Base-by-base conservation (phyloP, 30 jellyfish, hydroid and myxozoan genomes). In the Turritopsis dohrnii region DNA sequence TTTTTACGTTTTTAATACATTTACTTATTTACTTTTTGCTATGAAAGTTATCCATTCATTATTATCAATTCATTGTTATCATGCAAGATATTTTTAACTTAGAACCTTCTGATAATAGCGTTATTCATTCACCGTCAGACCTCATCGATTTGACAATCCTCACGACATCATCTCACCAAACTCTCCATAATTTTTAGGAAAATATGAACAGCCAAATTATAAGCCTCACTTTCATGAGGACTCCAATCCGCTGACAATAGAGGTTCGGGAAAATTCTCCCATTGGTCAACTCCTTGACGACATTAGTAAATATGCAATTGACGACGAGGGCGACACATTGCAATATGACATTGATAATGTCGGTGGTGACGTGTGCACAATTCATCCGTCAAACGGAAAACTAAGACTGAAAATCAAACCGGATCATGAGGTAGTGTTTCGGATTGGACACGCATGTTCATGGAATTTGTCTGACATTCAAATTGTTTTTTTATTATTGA, bases 291-390 rank as follows among this genome's bases (percentile, higher is more conserved):
- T 80, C 5, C 20, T 80, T 4, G 54, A 0, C 26, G 87, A 80
- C 53, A 80, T 80, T n/a, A 80, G 83, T 26, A 31, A 80, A 16
- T n/a, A 26, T 8, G 87, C 54, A 5, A 80, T 25, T 22, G 87
- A 80, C 87, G 87, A 80, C 53, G 87, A 80, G 53, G 79, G 79
- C 4, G 87, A 80, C 65, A 20, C 21, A 53, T 52, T 80, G 24
- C 17, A 26, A 31, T 80, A 80, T 20, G 21, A 31, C 21, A 28
- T 80, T 53, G 87, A 80, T 80, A 52, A 25, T 16, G 77, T 26
- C 52, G 87, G 87, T 28, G 8, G 29, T 41, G 77, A 71, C 24
- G 28, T 80, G 20, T 80, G 87, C 81, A 80, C 87, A 54, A 80
- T 80, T 25, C 65, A 54, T 28, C 0, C 20, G 52, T 41, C 26